Base-by-base conservation (phyloP, 30 jellyfish, hydroid and myxozoan species). In the Aurelia aurita complex sp. Pacific region DNA sequence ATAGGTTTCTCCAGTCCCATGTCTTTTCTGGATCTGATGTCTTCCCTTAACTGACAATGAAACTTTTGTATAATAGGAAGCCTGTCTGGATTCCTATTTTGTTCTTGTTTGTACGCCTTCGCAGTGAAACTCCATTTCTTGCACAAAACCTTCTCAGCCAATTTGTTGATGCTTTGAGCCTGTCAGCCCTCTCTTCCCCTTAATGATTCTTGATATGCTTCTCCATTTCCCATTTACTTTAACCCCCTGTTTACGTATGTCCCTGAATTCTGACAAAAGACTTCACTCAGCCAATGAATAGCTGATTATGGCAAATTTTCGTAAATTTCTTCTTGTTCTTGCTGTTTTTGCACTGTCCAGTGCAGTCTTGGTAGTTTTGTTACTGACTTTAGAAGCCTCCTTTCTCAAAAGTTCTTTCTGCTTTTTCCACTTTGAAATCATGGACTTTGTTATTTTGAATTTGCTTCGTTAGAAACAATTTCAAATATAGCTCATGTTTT, bases 21-120 rank as follows among this genome's bases (percentile, higher is more conserved):
- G 46, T 74, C 51, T 18, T 69, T 36, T 55, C 89, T 66, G 38
- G 80, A 66, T 79, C 65, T 80, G 80, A 40, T 80, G 53, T 79
- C 89, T 67, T 62, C 65, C 65, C 80, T 64, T 67, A 79, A 80
- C 72, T 79, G 89, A 38, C 80, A 17, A 43, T 79, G 89, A 69
- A 79, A 62, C 60, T 68, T 11, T 79, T 61, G 80, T 40, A 40
- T 79, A 35, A 79, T 55, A 57, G 87, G 77, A 35, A 79, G 89
- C 83, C 59, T 81, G 67, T 81, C 75, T 16, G 90, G 55, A 74
- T 81, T 81, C 90, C 76, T 52, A 66, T 81, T 83, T 66, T 81
- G 63, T 81, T 81, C 83, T 81, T 66, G 46, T 68, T 81, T 81
- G 90, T 81, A 42, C 76, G 52, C 74, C 83, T 73, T 19, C 74